Percentiles rank a stretch among this genome's conserved stretches.
Conservation (phyloP, 2,888 invertebrate species). For the Tenodera sinensis region DNA sequence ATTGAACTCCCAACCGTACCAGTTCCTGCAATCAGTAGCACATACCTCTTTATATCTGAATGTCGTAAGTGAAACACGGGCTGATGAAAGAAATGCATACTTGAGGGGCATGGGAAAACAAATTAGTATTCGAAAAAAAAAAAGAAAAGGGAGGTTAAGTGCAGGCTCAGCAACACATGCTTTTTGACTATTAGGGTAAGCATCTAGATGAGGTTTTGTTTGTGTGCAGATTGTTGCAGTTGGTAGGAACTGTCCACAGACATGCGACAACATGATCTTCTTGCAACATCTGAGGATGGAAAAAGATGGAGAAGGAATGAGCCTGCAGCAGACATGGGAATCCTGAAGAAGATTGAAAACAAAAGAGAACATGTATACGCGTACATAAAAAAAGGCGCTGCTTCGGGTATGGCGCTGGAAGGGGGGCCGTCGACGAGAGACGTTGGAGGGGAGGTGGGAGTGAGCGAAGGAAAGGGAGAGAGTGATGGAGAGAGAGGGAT, state of each 20-base stretch:
- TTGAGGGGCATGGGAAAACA: no score
- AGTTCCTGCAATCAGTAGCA: no score
- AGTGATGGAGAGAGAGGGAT: background rate
- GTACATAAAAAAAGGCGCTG: conserved; percentile 17
- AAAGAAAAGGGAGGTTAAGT: no score
- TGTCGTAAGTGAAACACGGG: no score
- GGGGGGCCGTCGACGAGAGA: background rate
- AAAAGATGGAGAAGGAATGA: conserved; percentile 33
- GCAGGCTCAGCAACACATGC: no score
- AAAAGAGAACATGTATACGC: conserved; percentile 28
- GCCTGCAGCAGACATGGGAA: conserved; percentile 25
- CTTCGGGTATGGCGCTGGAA: conserved; percentile 8
- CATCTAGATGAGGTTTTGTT: background rate
- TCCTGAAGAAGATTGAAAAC: conserved; percentile 31
- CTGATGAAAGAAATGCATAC: no score
- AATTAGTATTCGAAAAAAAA: no score
- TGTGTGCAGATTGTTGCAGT: conserved; percentile 33
- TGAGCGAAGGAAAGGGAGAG: background rate
- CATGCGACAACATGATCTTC: conserved; percentile 36
- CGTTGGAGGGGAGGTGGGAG: background rate
- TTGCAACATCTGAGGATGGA: conserved; percentile 30
- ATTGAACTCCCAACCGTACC: no score
- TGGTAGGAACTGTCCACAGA: conserved; percentile 35
- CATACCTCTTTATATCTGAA: no score
- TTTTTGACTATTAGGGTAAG: no score